These are phyloP conservation scores for Labia minor DNA, from an alignment of 2,888 invertebrate species.

Conservation along the genomic window DNA sequence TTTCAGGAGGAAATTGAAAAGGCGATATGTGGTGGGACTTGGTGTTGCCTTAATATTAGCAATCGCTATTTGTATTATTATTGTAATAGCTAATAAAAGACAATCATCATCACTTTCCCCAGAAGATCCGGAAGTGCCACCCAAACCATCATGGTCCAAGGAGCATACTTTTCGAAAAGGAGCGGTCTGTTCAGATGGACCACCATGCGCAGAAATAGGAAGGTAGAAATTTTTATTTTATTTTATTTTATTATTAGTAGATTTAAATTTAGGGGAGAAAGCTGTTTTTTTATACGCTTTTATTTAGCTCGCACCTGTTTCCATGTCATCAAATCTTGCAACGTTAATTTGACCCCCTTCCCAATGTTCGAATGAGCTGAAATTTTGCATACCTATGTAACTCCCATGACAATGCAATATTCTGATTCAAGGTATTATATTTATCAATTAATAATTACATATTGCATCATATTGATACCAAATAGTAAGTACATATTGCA, in stretches of 20 bases:
- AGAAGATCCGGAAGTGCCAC: conserved; percentile 51
- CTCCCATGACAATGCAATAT: no score
- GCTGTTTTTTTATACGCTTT: not conserved
- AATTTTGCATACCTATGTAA: no score
- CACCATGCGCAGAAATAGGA: conserved; percentile 64
- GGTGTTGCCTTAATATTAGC: conserved; percentile 25
- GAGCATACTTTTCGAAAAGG: conserved; percentile 55
- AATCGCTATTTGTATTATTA: not conserved
- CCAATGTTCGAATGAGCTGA: no score
- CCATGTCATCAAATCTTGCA: no score
- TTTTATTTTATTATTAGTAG: no score
- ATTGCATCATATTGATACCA: no score
- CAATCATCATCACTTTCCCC: conserved; percentile 39
- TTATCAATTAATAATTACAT: no score
- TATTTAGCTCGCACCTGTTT: not conserved
- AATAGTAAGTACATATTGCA: no score
- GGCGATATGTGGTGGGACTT: conserved; percentile 27
- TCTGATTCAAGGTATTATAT: no score
- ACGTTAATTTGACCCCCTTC: no score
- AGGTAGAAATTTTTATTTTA: no score
- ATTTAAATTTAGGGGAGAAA: no score
- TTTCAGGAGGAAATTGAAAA: conserved; percentile 30
- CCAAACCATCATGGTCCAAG: conserved; percentile 54
- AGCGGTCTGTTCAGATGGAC: conserved; percentile 69
- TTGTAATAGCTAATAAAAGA: conserved; percentile 28